These are phyloP conservation scores for Bucorvus abyssinicus DNA, from an alignment of 2,797 vertebrate genomes.

Conservation along the genomic window DNA sequence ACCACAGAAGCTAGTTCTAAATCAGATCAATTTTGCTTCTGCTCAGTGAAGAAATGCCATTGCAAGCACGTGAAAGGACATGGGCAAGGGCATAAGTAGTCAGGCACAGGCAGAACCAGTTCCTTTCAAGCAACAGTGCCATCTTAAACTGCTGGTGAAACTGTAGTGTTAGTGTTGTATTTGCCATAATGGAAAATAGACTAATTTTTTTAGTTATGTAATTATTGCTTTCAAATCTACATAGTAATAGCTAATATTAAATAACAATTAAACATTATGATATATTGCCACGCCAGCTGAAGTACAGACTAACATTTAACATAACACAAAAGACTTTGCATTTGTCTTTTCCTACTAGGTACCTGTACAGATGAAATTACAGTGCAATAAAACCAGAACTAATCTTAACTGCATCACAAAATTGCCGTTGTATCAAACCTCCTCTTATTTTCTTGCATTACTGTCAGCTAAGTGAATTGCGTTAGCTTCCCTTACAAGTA, in stretches of 20 bases:
- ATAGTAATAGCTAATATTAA: background rate
- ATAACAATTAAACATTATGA: background rate
- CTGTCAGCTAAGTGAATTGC: background rate
- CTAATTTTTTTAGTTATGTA: background rate
- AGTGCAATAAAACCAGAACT: background rate
- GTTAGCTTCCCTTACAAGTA: background rate
- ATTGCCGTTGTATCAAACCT: background rate
- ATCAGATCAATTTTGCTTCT: background rate
- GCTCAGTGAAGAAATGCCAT: background rate
- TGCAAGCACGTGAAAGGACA: background rate
- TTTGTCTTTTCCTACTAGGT: background rate
- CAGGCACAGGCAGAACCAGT: background rate
- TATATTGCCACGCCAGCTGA: background rate
- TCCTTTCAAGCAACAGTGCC: background rate
- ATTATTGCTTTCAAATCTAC: background rate
- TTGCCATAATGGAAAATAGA: background rate
- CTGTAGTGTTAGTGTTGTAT: background rate
- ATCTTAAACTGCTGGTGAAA: background rate
- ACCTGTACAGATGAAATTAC: background rate
- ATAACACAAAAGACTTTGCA: background rate
- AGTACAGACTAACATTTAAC: background rate
- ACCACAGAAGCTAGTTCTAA: background rate
- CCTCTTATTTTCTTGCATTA: background rate
- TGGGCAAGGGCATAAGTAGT: background rate
- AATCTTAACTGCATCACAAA: background rate